A percentile compares a stretch with the other conserved stretches of the same genome.
phyloP scores from a whole-genome alignment of 2,797 vertebrate species.

The Coccyzus lansbergi region DNA sequence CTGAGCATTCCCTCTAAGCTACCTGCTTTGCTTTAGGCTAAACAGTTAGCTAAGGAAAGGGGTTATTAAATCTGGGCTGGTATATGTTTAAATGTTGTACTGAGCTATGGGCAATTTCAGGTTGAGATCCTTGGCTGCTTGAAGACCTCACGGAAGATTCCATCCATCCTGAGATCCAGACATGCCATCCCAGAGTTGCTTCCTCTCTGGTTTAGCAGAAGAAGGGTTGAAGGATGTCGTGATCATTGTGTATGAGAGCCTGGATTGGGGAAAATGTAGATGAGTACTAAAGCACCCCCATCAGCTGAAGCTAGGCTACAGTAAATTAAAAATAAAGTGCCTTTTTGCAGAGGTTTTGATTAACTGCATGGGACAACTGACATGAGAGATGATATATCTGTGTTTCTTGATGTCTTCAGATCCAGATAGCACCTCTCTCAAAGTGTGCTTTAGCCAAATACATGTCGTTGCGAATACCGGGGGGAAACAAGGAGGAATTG shows the following conservation, averaged over 20 bases:
- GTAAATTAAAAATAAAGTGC: background rate
- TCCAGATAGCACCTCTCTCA: background rate
- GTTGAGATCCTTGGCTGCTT: background rate
- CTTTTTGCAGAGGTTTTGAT: background rate
- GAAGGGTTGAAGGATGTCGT: background rate
- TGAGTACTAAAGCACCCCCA: background rate
- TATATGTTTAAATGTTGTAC: background rate
- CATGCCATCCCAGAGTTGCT: background rate
- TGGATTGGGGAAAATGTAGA: background rate
- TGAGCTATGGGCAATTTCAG: background rate
- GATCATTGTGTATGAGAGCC: background rate
- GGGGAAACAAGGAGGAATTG: background rate
- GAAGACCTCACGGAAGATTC: background rate
- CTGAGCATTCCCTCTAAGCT: no score
- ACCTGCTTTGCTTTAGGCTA: background rate
- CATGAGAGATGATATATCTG: fast-evolving
- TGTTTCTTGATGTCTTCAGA: background rate
- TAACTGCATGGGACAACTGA: fast-evolving
- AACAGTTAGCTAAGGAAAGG: background rate
- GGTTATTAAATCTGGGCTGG: background rate
- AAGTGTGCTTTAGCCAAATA: background rate
- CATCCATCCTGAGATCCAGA: no score
- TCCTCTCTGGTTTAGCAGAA: background rate
- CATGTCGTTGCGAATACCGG: background rate
- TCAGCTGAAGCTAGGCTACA: background rate